Evolutionary conservation across 2,888 invertebrate species (phyloP).

Genomic region (Dryadula phaetusa): DNA sequence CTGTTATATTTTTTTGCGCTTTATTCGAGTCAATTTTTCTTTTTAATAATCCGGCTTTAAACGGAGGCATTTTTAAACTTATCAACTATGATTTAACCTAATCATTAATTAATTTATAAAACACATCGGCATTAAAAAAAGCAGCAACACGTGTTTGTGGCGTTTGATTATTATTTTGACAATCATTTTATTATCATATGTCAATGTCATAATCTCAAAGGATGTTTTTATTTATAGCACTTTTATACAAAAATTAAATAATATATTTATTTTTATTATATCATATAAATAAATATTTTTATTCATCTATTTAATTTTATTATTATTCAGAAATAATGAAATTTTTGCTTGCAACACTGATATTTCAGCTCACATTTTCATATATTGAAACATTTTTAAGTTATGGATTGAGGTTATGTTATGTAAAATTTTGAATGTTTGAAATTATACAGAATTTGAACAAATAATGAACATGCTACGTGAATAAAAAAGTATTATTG

Average conservation of each 20-base stretch:
- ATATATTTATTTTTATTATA: background rate
- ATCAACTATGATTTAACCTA: constrained; percentile 3
- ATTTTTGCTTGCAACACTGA: background rate
- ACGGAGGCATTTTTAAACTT: constrained; percentile 69
- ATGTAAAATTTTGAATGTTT: constrained; percentile 32
- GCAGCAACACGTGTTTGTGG: constrained; percentile 38
- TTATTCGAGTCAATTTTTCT: constrained; percentile 60
- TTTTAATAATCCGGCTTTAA: constrained; percentile 68
- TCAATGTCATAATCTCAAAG: constrained; percentile 3
- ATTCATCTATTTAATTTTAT: background rate
- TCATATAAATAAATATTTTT: too few relatives aligned
- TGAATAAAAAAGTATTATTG: constrained; percentile 3
- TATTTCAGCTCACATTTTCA: background rate
- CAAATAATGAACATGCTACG: constrained; percentile 26
- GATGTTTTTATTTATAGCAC: background rate
- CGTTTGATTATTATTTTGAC: constrained; percentile 19
- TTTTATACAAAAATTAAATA: background rate
- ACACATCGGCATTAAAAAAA: constrained; percentile 14
- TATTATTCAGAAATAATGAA: background rate
- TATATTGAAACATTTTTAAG: background rate
- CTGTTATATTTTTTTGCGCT: constrained; percentile 46
- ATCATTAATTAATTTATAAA: background rate
- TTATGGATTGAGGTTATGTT: constrained; percentile 37
- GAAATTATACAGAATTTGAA: constrained; percentile 8
- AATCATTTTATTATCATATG: background rate